Evolutionary conservation across 2,113 vertebrate genomes (phyloP).

Genomic region (Buteo buteo): DNA sequence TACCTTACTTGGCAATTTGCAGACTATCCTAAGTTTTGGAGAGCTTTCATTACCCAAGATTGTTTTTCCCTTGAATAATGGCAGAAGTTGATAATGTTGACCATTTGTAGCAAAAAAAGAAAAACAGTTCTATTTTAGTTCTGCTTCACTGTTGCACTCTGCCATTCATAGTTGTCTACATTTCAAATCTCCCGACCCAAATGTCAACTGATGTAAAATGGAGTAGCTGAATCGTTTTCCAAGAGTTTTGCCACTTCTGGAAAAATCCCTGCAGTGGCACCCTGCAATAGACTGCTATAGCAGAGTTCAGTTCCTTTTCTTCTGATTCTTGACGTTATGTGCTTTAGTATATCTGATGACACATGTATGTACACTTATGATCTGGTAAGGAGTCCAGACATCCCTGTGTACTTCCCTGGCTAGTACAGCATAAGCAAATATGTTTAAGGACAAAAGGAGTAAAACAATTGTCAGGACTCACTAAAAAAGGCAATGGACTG

Average conservation of each 20-base stretch:
- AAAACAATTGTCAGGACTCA: not conserved
- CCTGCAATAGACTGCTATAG: not conserved
- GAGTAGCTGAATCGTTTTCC: not conserved
- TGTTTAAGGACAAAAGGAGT: not conserved
- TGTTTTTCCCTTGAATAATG: not conserved
- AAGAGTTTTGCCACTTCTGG: not conserved
- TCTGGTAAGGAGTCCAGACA: not conserved
- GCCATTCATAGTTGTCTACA: not conserved
- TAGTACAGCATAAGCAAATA: not conserved
- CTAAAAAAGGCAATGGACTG: not conserved
- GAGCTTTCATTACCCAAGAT: not conserved
- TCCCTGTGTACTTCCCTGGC: not conserved
- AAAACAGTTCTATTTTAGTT: not conserved
- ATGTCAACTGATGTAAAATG: not conserved
- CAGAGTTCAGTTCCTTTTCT: not conserved
- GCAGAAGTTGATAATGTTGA: not conserved
- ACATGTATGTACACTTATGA: not conserved
- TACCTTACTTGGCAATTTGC: not conserved
- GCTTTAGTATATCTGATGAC: not conserved
- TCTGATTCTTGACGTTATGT: not conserved
- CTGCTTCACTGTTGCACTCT: not conserved
- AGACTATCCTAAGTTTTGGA: not conserved
- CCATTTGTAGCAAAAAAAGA: not conserved
- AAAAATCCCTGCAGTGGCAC: not conserved
- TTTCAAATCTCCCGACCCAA: not conserved